Evolutionary conservation across 1,140 invertebrate species (phyloP).

Genomic region (Agrypnia vestita): DNA sequence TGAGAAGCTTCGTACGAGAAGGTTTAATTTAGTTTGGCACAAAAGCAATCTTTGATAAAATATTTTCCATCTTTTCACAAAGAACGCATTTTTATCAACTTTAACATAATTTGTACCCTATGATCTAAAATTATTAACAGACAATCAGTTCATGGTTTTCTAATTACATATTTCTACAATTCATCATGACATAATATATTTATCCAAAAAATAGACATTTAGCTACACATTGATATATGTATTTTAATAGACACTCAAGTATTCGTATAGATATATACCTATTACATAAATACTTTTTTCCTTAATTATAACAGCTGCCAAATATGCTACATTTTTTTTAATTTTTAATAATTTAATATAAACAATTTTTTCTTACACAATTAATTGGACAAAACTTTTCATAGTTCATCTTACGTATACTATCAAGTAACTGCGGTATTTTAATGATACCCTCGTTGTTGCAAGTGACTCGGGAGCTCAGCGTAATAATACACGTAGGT

Average conservation of each 20-base stretch:
- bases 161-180: constrained; percentile 43
- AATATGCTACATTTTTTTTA: constrained; percentile 13
- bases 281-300: too few species aligned
- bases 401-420: constrained; percentile 48
- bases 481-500: too few species aligned
- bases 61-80: background rate
- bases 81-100: background rate
- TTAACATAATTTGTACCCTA: constrained; percentile 42
- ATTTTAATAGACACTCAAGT: constrained; percentile 31
- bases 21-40: constrained; percentile 30
- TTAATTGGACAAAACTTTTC: constrained; percentile 44
- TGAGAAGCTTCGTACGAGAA: constrained; percentile 28
- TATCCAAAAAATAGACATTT: constrained; percentile 56
- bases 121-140: constrained; percentile 40
- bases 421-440: background rate
- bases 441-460: too few species aligned
- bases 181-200: constrained; percentile 37
- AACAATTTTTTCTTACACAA: constrained; percentile 12
- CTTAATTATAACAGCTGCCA: constrained; percentile 1
- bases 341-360: constrained; percentile 13
- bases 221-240: constrained; percentile 44
- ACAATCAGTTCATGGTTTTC: constrained; percentile 50
- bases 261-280: constrained; percentile 6
- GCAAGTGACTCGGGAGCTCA: too few species aligned
- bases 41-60: constrained; percentile 40